Conservation (phyloP, 2,888 invertebrate genomes). For the Thymelicus lineola region DNA sequence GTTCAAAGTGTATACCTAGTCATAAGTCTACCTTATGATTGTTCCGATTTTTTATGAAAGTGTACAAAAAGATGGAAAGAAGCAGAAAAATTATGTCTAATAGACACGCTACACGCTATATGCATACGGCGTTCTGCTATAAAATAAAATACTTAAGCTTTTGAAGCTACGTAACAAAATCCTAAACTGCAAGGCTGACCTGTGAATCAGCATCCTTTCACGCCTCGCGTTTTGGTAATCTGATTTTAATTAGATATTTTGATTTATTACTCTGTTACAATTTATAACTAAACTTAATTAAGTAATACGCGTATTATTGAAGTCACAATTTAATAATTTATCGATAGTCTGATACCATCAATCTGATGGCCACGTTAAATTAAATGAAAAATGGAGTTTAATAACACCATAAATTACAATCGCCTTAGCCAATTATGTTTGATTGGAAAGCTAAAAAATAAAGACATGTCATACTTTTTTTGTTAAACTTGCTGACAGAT, state of each 20-base stretch:
- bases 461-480: not conserved
- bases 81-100: too few relatives aligned
- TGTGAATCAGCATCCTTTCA: constrained; percentile 2
- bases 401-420: constrained; percentile 3
- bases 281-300: constrained; percentile 23
- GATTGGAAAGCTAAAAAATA: constrained; percentile 9
- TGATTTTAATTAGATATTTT: constrained; percentile 33
- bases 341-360: not conserved
- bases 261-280: constrained; percentile 20
- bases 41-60: too few relatives aligned
- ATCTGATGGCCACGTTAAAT: constrained; percentile 1
- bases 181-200: constrained; percentile 33
- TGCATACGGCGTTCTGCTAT: too few relatives aligned
- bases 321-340: constrained; percentile 1
- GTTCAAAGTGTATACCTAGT: too few relatives aligned
- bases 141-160: too few relatives aligned
- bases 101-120: too few relatives aligned
- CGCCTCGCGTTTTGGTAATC: constrained; percentile 24
- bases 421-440: constrained; percentile 2
- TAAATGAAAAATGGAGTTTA: constrained; percentile 10
- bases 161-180: not conserved
- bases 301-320: constrained; percentile 8
- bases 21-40: too few relatives aligned
- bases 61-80: too few relatives aligned
- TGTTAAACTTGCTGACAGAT: not conserved